Evolutionary conservation across 2,113 vertebrate species (phyloP), one percentile per base, ranked within the genome.

Genomic region (Syngnathoides biaculeatus): DNA sequence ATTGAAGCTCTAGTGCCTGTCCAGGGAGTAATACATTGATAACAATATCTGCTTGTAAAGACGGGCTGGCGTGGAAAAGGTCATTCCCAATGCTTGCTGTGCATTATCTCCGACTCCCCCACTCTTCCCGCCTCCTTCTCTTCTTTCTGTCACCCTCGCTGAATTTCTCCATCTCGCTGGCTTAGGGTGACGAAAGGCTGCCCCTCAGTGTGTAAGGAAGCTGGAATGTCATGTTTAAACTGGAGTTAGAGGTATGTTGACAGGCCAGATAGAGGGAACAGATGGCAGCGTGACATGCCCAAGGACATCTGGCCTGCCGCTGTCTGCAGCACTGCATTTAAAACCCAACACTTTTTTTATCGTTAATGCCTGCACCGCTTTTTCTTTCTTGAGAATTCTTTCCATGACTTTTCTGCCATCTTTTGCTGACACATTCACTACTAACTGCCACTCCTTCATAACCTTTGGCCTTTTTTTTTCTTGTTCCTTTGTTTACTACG

Each of bases 221-320:
- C 82, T 71, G 86, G 85, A 88, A 90, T 87, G 90, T 88, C 82
- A 87, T 90, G 89, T 83, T 88, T 92, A 83, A 88, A 86, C 84
- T 83, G 75, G 79, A 85, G 74, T 86, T 86, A 73, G 87, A 92
- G 89, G 89, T 90, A 84, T 81, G 84, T 77, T 91, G 89, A 92
- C 91, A 89, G 89, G 84, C 77, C 83, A 89, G 88, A 90, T 85
- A 86, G 89, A 89, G 82, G 79, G 86, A 90, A 91, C 92, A 93
- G 91, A 93, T 92, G 91, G 91, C 89, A 85, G 81, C 59, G 45
- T 86, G 87, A 92, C 90, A 85, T 82, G 87, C 89, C 88, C 92
- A 92, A 92, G 92, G 92, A 92, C 91, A 92, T 90, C 85, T 89
- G 89, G 88, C 87, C 73, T 76, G 71, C 82, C 79, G 74, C 80